Base-by-base conservation (phyloP, 2,797 vertebrate genomes). In the Clamator glandarius region DNA sequence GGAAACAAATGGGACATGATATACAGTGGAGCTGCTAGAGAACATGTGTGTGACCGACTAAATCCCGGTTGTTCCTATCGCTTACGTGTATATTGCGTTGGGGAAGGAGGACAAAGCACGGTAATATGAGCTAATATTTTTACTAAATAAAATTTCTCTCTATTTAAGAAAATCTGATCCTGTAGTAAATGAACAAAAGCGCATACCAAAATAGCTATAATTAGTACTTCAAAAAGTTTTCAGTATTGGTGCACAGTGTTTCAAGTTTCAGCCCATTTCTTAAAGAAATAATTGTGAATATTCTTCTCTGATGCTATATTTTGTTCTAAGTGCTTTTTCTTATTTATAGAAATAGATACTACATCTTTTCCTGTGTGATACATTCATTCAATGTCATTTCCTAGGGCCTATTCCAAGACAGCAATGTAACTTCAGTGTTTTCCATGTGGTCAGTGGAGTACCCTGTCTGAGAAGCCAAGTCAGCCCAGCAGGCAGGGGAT, bases 91-190 rank as follows among this genome's bases (percentile, higher is more conserved):
- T 99, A 98, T 97, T 99, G 99, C 94, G 33, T 98, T 93, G 99
- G 98, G 93, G 98, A 99, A 90, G 99, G 99, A 97, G 99, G 99
- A 91, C 98, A 99, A 98, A 99, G 99, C 98, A 98, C 93, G 97
- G 99, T 99, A 98, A 98, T 95, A 63, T 3, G 28, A 80, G 31
- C 76, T 77, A 28, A 35, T 66, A 5, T 62, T 91, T 87, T 78
- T 52, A 42, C 68, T 55, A 39, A 78, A 73, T 77, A n/a, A 63
- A 61, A 23, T 41, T 24, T 51, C 33, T 64, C 20, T 84, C 21
- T 64, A n/a, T 69, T 31, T 50, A 78, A 62, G 58, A 68, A 89
- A 92, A 66, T 42, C 35, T 73, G 17, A 6, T 87, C 42, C 8
- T 14, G 18, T 35, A 44, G 46, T 62, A 89, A 69, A 52, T 84